These are phyloP conservation scores for Dendrolimus pini DNA, from an alignment of 2,888 invertebrate species.

Conservation along the genomic window DNA sequence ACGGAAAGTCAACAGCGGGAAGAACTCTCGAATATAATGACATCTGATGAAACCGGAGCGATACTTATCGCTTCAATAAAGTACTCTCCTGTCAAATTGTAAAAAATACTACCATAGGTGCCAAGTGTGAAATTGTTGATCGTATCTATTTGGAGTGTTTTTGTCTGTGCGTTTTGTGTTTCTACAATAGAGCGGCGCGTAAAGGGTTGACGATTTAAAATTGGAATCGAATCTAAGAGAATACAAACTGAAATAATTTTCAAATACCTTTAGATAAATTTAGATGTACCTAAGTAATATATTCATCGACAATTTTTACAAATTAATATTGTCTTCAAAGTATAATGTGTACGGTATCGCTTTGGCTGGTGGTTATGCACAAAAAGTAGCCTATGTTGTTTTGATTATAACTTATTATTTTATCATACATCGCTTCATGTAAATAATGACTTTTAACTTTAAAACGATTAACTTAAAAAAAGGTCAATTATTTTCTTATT, in stretches of 20 bases:
- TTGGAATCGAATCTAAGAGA: background rate
- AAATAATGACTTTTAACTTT: background rate
- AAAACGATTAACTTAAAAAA: background rate
- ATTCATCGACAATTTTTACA: no score
- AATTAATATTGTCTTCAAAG: no score
- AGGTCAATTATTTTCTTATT: background rate
- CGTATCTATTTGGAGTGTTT: slow-evolving; percentile 44
- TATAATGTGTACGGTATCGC: no score
- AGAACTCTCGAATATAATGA: slow-evolving; percentile 44
- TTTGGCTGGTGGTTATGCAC: no score
- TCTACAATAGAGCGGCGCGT: slow-evolving; percentile 10
- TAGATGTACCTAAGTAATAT: no score
- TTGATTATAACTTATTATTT: no score
- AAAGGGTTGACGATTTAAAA: slow-evolving; percentile 7
- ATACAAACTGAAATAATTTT: background rate
- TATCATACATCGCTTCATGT: background rate
- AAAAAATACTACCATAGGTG: slow-evolving; percentile 35
- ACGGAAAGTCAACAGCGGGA: slow-evolving; percentile 38
- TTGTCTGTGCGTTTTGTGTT: slow-evolving; percentile 21
- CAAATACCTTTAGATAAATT: no score
- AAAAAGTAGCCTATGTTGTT: no score
- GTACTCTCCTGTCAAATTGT: slow-evolving; percentile 46
- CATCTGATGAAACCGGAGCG: slow-evolving; percentile 44
- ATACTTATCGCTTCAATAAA: slow-evolving; percentile 56
- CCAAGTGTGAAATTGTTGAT: slow-evolving; percentile 67